Conservation (phyloP, 2,113 vertebrate genomes). For the Eudyptes chrysolophus region DNA sequence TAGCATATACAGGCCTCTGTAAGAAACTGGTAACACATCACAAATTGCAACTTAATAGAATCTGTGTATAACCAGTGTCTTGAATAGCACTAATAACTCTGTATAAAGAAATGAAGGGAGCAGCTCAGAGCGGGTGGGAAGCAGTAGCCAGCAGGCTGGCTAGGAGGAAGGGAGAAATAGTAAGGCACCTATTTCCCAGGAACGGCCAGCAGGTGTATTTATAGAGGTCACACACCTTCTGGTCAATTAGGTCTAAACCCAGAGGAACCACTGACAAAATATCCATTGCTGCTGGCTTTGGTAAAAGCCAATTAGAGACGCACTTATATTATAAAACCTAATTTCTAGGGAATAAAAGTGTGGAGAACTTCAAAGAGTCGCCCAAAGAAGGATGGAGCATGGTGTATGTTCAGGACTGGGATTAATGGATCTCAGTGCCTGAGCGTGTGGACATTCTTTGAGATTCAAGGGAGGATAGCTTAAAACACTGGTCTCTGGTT, state of each 20-base stretch:
- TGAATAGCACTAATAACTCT: background rate
- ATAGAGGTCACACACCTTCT: background rate
- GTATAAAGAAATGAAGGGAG: background rate
- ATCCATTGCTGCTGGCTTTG: slow-evolving; percentile 48
- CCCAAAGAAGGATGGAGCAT: background rate
- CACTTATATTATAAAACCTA: slow-evolving; percentile 1
- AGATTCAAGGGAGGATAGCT: background rate
- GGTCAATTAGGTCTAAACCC: slow-evolving; percentile 33
- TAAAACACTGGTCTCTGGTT: background rate
- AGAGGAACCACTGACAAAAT: slow-evolving; percentile 23
- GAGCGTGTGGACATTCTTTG: background rate
- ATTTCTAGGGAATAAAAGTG: background rate
- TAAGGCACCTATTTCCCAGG: background rate
- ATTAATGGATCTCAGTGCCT: background rate
- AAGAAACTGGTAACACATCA: background rate
- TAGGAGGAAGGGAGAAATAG: slow-evolving; percentile 3
- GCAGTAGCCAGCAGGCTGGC: slow-evolving; percentile 8
- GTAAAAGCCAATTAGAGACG: background rate
- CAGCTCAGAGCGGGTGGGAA: background rate
- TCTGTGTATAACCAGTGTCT: background rate
- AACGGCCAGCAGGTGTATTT: slow-evolving; percentile 19
- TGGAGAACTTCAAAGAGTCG: slow-evolving; percentile 1
- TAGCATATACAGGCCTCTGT: rapidly evolving
- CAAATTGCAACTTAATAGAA: background rate
- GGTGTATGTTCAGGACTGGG: background rate